Conservation (phyloP, 2,113 vertebrate species). For the Erpornis zantholeuca region DNA sequence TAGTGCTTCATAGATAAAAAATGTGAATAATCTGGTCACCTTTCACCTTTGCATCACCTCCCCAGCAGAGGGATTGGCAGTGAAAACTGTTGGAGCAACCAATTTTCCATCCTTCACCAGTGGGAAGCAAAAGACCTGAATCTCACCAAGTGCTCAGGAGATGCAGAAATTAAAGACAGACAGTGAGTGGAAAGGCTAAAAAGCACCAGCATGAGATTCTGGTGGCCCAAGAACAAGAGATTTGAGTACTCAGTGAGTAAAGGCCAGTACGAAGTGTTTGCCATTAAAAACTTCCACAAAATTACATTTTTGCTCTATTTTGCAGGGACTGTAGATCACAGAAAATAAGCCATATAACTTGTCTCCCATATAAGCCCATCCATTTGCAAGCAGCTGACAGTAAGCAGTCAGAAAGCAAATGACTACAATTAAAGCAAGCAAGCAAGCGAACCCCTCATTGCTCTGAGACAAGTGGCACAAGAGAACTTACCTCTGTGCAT, state of each 20-base stretch:
- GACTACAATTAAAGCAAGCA: neutral
- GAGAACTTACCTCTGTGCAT: conserved; percentile 19
- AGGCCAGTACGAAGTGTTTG: neutral
- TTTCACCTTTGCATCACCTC: neutral
- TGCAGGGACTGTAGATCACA: neutral
- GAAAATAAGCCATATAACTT: neutral
- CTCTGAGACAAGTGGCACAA: neutral
- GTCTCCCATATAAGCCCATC: neutral
- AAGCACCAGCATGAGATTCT: neutral
- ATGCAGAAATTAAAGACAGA: neutral
- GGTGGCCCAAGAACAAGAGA: neutral
- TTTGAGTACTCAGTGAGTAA: neutral
- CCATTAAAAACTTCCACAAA: neutral
- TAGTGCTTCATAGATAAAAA: neutral
- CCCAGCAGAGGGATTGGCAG: neutral
- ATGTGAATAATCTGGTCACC: neutral
- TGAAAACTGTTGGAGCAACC: neutral
- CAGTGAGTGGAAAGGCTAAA: neutral
- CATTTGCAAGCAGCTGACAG: neutral
- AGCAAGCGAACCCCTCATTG: neutral
- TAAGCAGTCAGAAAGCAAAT: neutral
- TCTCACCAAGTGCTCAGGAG: neutral
- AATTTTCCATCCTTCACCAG: neutral
- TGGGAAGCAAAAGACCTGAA: neutral
- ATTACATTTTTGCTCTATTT: neutral